phyloP scores from a whole-genome alignment of 2,113 vertebrate genomes.

The Tragelaphus strepsiceros region DNA sequence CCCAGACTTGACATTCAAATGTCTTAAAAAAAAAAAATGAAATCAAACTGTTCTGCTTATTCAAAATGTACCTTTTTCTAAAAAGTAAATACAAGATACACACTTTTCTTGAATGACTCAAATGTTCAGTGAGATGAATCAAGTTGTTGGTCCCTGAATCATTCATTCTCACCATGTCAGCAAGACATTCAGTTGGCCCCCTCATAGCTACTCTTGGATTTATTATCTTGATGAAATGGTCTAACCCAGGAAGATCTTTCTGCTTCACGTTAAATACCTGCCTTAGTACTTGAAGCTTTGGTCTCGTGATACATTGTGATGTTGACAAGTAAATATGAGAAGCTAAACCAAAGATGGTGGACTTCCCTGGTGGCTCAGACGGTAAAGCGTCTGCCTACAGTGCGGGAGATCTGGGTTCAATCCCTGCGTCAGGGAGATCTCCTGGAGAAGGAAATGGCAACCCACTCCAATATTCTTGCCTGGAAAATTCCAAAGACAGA shows the following conservation, averaged over 20 bases:
- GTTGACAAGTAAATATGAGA: neutral
- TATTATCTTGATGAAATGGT: neutral
- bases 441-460: neutral
- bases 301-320: neutral
- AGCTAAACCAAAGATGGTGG: neutral
- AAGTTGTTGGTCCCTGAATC: neutral
- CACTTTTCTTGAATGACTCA: neutral
- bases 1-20: constrained; percentile 25
- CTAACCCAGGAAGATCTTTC: neutral
- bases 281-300: neutral
- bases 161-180: neutral
- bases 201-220: neutral
- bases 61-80: constrained; percentile 25
- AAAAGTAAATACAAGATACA: neutral
- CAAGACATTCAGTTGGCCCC: neutral
- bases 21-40: neutral
- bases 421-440: neutral
- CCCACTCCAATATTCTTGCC: neutral
- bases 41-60: neutral
- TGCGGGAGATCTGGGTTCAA: neutral
- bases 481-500: neutral
- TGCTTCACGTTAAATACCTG: neutral
- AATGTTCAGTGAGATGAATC: neutral
- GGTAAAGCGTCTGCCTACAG: neutral
- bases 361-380: neutral